Conservation (phyloP, 2,888 invertebrate genomes). For the Caenorhabditis sp. region DNA sequence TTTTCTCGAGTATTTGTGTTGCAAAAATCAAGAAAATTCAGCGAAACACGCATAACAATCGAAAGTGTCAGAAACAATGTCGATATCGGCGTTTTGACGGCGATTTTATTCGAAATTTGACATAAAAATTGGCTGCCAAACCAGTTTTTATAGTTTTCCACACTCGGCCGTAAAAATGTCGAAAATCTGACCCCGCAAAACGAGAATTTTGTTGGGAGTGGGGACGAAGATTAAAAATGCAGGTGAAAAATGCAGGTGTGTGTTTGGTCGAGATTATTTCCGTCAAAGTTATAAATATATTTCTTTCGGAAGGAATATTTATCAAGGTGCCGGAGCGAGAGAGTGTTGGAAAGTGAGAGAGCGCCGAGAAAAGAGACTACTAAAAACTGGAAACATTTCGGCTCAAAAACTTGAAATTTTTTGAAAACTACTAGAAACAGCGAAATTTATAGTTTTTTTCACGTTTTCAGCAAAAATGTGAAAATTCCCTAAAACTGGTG, state of each 20-base stretch:
- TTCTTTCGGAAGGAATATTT: background rate
- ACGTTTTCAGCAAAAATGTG: slow-evolving; percentile 8
- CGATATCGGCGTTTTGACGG: background rate
- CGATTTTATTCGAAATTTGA: too few relatives aligned
- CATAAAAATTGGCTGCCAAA: background rate
- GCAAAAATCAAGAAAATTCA: background rate
- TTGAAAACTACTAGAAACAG: background rate
- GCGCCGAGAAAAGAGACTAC: too few relatives aligned
- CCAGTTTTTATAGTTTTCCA: background rate
- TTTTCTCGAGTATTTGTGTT: background rate
- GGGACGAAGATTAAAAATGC: slow-evolving; percentile 41
- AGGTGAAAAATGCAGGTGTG: slow-evolving; percentile 2
- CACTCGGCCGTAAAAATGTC: background rate
- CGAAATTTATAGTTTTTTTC: too few relatives aligned
- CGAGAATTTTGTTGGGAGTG: background rate
- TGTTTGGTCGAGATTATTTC: background rate
- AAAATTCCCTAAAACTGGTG: too few relatives aligned
- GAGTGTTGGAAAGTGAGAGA: too few relatives aligned
- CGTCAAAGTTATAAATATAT: slow-evolving; percentile 20
- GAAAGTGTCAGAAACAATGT: too few relatives aligned
- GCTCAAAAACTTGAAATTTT: too few relatives aligned
- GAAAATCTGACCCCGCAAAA: background rate
- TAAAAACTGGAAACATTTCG: too few relatives aligned
- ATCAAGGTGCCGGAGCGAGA: slow-evolving; percentile 1
- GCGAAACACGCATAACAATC: too few relatives aligned